These are phyloP conservation scores for Baronia brevicornis DNA, from an alignment of 2,888 invertebrate genomes.

Conservation along the genomic window DNA sequence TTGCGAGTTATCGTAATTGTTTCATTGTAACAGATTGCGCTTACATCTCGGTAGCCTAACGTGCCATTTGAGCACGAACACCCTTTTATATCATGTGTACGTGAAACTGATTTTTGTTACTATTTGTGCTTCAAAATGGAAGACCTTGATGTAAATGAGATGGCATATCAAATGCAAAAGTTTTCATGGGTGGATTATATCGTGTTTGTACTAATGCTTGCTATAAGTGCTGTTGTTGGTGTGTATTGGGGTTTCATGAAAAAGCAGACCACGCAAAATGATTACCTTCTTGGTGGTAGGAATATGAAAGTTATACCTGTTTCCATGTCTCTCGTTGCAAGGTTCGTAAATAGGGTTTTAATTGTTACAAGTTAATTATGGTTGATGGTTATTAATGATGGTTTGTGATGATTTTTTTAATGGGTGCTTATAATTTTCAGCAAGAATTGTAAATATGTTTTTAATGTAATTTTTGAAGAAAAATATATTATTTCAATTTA, in stretches of 20 bases:
- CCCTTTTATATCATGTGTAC: conserved; percentile 28
- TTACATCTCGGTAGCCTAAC: conserved; percentile 37
- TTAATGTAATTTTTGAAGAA: no score
- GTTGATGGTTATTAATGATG: no score
- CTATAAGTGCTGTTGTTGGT: conserved; percentile 85
- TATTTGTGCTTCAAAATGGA: conserved; percentile 42
- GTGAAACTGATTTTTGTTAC: conserved; percentile 18
- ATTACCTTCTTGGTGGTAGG: conserved; percentile 87
- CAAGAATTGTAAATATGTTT: no score
- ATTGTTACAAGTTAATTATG: neutral
- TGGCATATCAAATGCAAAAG: conserved; percentile 73
- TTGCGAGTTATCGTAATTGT: conserved; percentile 76
- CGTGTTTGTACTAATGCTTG: conserved; percentile 85
- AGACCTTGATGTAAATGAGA: conserved; percentile 57
- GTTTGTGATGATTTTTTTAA: no score
- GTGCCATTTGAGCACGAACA: conserved; percentile 44
- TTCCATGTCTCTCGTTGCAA: conserved; percentile 89
- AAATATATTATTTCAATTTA: no score
- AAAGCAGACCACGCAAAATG: conserved; percentile 77
- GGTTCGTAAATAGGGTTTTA: conserved; percentile 55
- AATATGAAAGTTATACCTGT: conserved; percentile 89
- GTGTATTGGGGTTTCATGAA: conserved; percentile 88
- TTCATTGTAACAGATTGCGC: conserved; percentile 70
- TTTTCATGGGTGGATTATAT: conserved; percentile 86
- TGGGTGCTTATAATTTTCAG: no score